Evolutionary conservation across 2,888 invertebrate genomes (phyloP), one percentile per base, ranked within the genome.

Genomic region (Isoperla grammatica): DNA sequence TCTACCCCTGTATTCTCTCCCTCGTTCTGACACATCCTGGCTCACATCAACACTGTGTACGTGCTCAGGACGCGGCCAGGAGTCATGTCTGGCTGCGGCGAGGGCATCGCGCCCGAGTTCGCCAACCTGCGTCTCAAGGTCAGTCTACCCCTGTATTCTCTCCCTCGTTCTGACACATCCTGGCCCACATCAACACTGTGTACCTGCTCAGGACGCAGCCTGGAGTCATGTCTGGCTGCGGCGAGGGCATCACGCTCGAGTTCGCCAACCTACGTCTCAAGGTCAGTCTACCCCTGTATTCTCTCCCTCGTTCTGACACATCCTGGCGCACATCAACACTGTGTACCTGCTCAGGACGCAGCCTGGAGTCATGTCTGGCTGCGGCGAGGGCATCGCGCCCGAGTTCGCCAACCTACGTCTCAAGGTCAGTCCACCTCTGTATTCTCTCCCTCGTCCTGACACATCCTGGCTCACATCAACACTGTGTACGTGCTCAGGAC

Each of bases 1-100:
- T n/a, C n/a, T n/a, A n/a, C n/a, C n/a, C n/a, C n/a, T n/a, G n/a
- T n/a, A n/a, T n/a, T n/a, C n/a, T n/a, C n/a, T n/a, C n/a, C n/a
- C n/a, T n/a, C n/a, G n/a, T n/a, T n/a, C n/a, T n/a, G n/a, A n/a
- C n/a, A 93, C 72, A 90, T 95, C 64, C 76, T 95, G 65, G 87
- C 94, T 1, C 95, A 95, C 76, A 95, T 95, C 73, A 95, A 95
- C 75, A 94, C 95, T 5, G 91, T 95, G 53, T 95, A 95, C 73
- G 94, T 95, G 20, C 76, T 95, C 64, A 86, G 90, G 72, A 93
- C 93, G 1, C 87, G 87, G 69, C 82, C 87, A 57, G 90, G 90
- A 37, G 88, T 90, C 61, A 90, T 91, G 86, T 81, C 79, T 65
- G 82, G 58, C n/a, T 35, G 61, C 59, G 35, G 65, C 62, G 46